A percentile compares a stretch with the other conserved stretches of the same genome.
Evolutionary conservation across 2,113 vertebrate species (phyloP).

Genomic region (Carollia perspicillata): DNA sequence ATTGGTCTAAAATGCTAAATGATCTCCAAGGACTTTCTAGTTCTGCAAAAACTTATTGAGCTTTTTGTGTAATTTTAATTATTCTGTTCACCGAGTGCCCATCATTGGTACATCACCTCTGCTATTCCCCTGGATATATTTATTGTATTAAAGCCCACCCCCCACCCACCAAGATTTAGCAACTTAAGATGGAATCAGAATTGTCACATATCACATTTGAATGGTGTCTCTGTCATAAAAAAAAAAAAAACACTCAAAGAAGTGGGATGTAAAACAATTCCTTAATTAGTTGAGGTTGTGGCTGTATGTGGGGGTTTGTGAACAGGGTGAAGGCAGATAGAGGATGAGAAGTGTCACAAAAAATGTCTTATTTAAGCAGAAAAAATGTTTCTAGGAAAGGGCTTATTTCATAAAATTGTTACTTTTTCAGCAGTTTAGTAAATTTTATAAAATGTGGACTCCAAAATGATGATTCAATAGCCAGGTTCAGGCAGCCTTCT

Average conservation of each 20-base stretch:
- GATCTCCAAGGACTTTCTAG: not conserved
- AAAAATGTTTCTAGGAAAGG: constrained; percentile 53
- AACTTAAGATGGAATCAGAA: constrained; percentile 23
- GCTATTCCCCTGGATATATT: not conserved
- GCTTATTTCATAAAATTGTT: constrained; percentile 48
- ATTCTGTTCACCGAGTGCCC: not conserved
- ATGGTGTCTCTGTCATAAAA: not conserved
- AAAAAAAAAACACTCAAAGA: constrained; percentile 19
- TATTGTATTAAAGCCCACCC: not conserved
- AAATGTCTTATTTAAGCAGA: constrained; percentile 4
- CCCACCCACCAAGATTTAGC: not conserved
- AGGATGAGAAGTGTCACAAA: not conserved
- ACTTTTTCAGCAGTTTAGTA: constrained; percentile 29
- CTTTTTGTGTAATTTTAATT: not conserved
- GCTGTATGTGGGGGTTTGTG: not conserved
- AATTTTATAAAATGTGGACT: constrained; percentile 53
- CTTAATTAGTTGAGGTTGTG: not conserved
- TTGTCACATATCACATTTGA: constrained; percentile 13
- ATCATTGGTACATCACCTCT: not conserved
- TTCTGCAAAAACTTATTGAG: not conserved
- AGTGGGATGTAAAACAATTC: constrained; percentile 51
- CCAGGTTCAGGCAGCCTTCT: not conserved
- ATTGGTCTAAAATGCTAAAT: not conserved
- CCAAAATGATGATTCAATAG: not conserved
- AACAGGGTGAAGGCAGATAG: not conserved